Evolutionary conservation across 2,797 vertebrate species (phyloP), one percentile per base, ranked within the genome.

Genomic region (Eulemur mongoz): DNA sequence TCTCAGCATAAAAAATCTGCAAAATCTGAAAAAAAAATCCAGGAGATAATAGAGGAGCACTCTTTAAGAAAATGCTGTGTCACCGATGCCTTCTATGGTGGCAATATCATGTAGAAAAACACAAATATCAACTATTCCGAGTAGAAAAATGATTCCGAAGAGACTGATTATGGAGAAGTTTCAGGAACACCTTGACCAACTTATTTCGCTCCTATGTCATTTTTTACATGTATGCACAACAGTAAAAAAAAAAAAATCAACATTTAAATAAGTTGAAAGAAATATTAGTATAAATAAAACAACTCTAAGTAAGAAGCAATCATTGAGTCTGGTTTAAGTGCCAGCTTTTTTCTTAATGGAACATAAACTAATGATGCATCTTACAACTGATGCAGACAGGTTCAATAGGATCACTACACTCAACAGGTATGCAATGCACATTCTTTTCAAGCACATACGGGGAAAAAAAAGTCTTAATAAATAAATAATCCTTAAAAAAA

Each of bases 231-330:
- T 13, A 73, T 32, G 7, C 30, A 45, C 10, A 38, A 73, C 7
- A 61, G n/a, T 14, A 52, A 78, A 54, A 38, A 78, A 76, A 38
- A 17, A 30, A 40, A 25, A 52, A 35, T 50, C 32, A 63, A 27
- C 2, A 43, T 8, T 70, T 32, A 89, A 52, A 30, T 30, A 82
- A 43, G 50, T 59, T 50, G 18, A 45, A 70, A 91, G 50, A 59
- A 89, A 40, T 18, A 50, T 61, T 65, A 38, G 20, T 45, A 35
- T 69, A 52, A 91, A 48, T 45, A 12, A 43, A 80, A 84, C 61
- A n/a, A 18, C 10, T 69, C 75, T 79, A 38, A 61, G 54, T 30
- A 59, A 81, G 79, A 92, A 94, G 45, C 72, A 15, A 45, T 69
- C 43, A 50, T 2, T 18, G 65, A n/a, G 43, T 48, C 43, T 70